Conservation (phyloP, 1,140 invertebrate species). For the Pectinophora gossypiella region DNA sequence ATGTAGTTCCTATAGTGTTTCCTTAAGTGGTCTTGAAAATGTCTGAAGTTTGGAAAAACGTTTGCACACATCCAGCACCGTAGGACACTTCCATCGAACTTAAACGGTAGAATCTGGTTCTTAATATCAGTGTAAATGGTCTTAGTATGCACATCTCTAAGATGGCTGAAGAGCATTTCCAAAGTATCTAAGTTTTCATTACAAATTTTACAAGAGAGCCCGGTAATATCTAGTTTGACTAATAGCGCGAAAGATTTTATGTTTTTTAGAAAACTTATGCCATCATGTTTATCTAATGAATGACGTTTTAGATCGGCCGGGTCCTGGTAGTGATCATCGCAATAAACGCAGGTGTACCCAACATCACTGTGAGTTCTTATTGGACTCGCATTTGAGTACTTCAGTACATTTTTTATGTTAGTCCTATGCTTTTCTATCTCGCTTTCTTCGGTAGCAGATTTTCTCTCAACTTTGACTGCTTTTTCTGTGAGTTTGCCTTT, state of each 20-base stretch:
- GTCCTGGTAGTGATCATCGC: slow-evolving; percentile 6
- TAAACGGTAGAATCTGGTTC: slow-evolving; percentile 42
- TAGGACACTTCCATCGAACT: slow-evolving; percentile 25
- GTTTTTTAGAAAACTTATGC: slow-evolving; percentile 1
- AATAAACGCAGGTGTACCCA: slow-evolving; percentile 21
- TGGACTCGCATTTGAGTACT: slow-evolving; percentile 20
- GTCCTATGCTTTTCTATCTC: slow-evolving; percentile 28
- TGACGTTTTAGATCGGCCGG: slow-evolving; percentile 22
- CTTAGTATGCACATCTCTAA: slow-evolving; percentile 27
- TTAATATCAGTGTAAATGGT: slow-evolving; percentile 29
- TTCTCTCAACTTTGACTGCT: no score
- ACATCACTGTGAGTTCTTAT: slow-evolving; percentile 7
- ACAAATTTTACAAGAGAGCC: slow-evolving; percentile 39
- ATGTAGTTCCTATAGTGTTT: slow-evolving; percentile 40
- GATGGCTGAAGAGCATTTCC: slow-evolving; percentile 25
- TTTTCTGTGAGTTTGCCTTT: no score
- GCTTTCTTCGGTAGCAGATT: no score
- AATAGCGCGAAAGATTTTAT: slow-evolving; percentile 15
- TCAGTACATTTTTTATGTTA: slow-evolving; percentile 19
- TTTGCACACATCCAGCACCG: slow-evolving; percentile 37
- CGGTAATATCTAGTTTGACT: slow-evolving; percentile 48
- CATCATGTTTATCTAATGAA: slow-evolving; percentile 20
- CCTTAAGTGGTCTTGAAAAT: slow-evolving; percentile 35
- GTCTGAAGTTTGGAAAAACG: slow-evolving; percentile 35
- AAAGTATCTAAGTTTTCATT: slow-evolving; percentile 15